Evolutionary conservation across 2,888 invertebrate genomes (phyloP), one percentile per base, ranked within the genome.

Genomic region (Platycnemis pennipes): DNA sequence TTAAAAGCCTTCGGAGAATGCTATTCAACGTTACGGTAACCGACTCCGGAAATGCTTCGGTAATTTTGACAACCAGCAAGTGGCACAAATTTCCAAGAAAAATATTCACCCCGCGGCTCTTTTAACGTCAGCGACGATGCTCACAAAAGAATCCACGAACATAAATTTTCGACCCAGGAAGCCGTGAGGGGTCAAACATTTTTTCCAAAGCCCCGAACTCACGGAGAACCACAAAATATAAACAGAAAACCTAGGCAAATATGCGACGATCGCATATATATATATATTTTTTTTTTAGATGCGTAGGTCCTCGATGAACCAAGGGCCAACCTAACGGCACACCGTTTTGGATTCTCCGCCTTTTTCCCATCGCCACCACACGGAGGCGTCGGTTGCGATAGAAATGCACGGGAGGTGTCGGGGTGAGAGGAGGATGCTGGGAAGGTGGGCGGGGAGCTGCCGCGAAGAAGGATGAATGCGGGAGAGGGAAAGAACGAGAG

Each of bases 251-350:
- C 77, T 77, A 77, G 77, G 77, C 77, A 77, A 77, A 77, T 77
- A 77, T 37, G 77, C 22, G 37, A 77, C 37, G 77, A 16, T 13
- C 31, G 37, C 31, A 77, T 37, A 77, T n/a, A 16, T 77, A 26
- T 56, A 7, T 49, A 1, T 31, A 69, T n/a, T 31, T 69, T 69
- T 31, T 56, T 13, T 49, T 49, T 49, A 63, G 63, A n/a, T n/a
- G n/a, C n/a, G n/a, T 49, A 49, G 77, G 77, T 37, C 13, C 16
- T 37, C 31, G 31, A 2, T 31, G 37, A 37, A 16, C 31, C 13
- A 31, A 77, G 77, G 77, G 77, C 77, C 77, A 77, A 77, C 77
- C 77, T 77, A 77, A 77, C 77, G 77, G 77, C 77, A 77, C 77
- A 77, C 13, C 77, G 77, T 8, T 77, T 77, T 31, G 37, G 77